A percentile compares a stretch with the other conserved stretches of the same genome.
phyloP scores from a whole-genome alignment of 1,140 invertebrate species.

The Ceratosolen solmsi region DNA sequence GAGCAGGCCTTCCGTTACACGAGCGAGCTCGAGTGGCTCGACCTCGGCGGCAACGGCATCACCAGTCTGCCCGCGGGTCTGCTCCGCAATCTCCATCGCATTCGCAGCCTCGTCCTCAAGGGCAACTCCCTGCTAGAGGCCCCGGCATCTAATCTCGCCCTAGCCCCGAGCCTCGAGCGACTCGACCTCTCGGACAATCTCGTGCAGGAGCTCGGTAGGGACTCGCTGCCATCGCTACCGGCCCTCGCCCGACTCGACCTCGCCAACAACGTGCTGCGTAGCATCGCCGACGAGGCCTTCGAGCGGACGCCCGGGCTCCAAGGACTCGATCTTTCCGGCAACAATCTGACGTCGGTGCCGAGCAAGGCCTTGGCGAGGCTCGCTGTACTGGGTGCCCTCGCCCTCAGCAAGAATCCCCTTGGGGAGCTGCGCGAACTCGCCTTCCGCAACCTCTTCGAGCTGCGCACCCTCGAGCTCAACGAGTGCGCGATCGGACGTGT shows the following conservation, averaged over 20 bases:
- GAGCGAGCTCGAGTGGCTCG: constrained; percentile 80
- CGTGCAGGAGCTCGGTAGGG: constrained; percentile 79
- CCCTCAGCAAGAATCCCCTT: constrained; percentile 85
- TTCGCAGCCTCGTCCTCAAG: constrained; percentile 80
- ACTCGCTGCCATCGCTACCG: constrained; percentile 80
- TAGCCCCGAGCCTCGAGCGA: constrained; percentile 78
- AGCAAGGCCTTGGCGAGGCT: constrained; percentile 83
- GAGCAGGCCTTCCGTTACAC: constrained; percentile 82
- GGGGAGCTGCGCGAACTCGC: constrained; percentile 80
- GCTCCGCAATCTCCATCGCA: constrained; percentile 80
- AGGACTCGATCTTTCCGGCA: constrained; percentile 84
- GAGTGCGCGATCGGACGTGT: constrained; percentile 79
- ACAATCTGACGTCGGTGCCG: constrained; percentile 85
- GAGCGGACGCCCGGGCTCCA: constrained; percentile 80
- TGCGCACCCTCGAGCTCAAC: constrained; percentile 82
- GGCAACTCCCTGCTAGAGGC: constrained; percentile 86
- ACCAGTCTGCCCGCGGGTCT: constrained; percentile 80
- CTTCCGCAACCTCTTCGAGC: constrained; percentile 86
- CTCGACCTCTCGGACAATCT: constrained; percentile 83
- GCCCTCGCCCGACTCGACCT: constrained; percentile 79
- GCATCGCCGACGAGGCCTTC: constrained; percentile 80
- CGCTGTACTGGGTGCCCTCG: constrained; percentile 81
- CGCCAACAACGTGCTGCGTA: constrained; percentile 82
- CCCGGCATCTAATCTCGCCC: constrained; percentile 79
- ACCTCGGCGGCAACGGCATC: constrained; percentile 84